Percentiles rank a stretch among this genome's conserved stretches.
Conservation (phyloP, 1,140 invertebrate species). For the Drosophila arawakana region DNA sequence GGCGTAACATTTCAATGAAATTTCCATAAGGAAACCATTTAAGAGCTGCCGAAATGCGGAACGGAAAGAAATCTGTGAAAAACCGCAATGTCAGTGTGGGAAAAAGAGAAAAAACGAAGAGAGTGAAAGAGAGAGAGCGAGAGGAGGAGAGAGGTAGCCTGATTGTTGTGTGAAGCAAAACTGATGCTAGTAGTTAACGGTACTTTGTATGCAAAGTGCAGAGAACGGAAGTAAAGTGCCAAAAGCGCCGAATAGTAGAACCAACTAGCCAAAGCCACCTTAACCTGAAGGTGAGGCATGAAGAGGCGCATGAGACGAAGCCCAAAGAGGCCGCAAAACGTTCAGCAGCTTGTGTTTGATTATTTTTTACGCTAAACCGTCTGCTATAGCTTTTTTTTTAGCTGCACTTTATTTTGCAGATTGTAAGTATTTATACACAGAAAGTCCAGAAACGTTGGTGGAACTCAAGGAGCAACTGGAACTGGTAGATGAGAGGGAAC, state of each 20-base stretch:
- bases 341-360: slow-evolving; percentile 52
- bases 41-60: slow-evolving; percentile 47
- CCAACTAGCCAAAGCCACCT: slow-evolving; percentile 38
- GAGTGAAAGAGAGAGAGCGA: not conserved
- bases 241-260: slow-evolving; percentile 42
- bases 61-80: slow-evolving; percentile 64
- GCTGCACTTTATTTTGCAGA: slow-evolving; percentile 61
- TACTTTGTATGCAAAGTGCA: slow-evolving; percentile 83
- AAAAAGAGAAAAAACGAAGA: not conserved
- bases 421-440: slow-evolving; percentile 61
- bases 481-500: not conserved
- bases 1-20: slow-evolving; percentile 62
- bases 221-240: slow-evolving; percentile 67
- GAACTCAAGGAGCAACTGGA: not conserved
- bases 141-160: not conserved
- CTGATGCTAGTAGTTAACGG: slow-evolving; percentile 75
- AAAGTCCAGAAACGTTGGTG: not conserved
- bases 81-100: slow-evolving; percentile 59
- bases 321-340: slow-evolving; percentile 40
- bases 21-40: slow-evolving; percentile 71
- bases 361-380: slow-evolving; percentile 49
- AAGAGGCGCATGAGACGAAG: not conserved
- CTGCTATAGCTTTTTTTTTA: slow-evolving; percentile 32
- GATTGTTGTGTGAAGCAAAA: slow-evolving; percentile 65
- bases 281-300: not conserved